A percentile compares a stretch with the other conserved stretches of the same genome.
Evolutionary conservation across 1,140 invertebrate species (phyloP).

Genomic region (Diorhabda carinulata): DNA sequence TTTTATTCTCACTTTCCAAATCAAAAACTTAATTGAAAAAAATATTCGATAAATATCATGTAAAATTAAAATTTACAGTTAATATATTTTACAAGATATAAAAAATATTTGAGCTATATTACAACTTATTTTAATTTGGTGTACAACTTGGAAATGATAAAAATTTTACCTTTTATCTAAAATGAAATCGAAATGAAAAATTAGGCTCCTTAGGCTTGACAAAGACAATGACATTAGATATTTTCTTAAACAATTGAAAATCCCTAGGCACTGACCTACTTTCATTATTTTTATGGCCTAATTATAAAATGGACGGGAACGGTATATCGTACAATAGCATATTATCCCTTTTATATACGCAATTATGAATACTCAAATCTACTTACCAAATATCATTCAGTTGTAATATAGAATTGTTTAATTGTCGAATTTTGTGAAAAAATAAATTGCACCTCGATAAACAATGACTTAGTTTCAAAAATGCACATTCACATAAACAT

Average conservation of each 20-base stretch:
- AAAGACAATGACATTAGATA: conserved; percentile 13
- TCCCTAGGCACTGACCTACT: conserved; percentile 30
- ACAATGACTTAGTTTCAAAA: neutral
- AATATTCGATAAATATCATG: no score
- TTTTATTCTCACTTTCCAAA: no score
- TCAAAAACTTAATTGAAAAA: no score
- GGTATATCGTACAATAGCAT: neutral
- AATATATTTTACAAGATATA: no score
- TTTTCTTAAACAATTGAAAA: conserved; percentile 26
- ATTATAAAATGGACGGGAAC: neutral
- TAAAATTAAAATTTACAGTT: no score
- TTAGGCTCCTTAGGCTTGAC: neutral
- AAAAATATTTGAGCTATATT: no score
- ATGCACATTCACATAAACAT: neutral
- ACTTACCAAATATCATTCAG: neutral
- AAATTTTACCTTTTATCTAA: neutral
- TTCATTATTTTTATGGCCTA: conserved; percentile 17
- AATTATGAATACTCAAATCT: neutral
- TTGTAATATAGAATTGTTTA: neutral
- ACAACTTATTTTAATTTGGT: no score
- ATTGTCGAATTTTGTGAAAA: neutral
- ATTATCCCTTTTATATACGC: neutral
- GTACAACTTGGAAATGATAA: no score
- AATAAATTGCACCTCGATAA: neutral
- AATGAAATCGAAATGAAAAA: conserved; percentile 6